These are phyloP conservation scores for Luffia ferchaultella DNA, from an alignment of 2,888 invertebrate genomes.

Conservation along the genomic window DNA sequence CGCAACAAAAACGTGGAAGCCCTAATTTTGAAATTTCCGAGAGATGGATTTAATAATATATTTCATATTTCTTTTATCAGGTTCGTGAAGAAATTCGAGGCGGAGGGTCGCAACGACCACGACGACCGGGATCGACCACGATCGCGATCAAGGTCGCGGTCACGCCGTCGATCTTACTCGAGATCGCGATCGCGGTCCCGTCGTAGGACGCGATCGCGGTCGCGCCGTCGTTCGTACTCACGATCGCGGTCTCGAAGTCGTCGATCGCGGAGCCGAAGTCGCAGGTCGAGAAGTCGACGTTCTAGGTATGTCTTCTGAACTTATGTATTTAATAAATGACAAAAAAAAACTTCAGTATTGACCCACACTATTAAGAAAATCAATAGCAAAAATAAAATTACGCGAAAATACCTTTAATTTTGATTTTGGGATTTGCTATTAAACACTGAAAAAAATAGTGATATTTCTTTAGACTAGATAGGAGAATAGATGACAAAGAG, in stretches of 20 bases:
- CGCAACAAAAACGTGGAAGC: too few species aligned
- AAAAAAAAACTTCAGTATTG: too few species aligned
- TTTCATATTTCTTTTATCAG: constrained; percentile 32
- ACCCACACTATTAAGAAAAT: too few species aligned
- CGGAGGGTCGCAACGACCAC: constrained; percentile 56
- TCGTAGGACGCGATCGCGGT: constrained; percentile 23
- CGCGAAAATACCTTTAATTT: too few species aligned
- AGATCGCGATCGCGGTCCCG: constrained; percentile 33
- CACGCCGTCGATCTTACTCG: constrained; percentile 23
- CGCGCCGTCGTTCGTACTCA: constrained; percentile 21
- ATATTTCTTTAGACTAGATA: too few species aligned
- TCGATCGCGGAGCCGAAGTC: constrained; percentile 26
- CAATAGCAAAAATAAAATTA: too few species aligned
- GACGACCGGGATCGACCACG: constrained; percentile 37
- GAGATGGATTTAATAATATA: neutral
- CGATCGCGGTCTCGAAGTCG: constrained; percentile 19
- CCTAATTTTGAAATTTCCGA: too few species aligned
- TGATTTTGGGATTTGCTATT: too few species aligned
- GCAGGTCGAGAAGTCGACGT: constrained; percentile 7
- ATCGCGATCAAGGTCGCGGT: constrained; percentile 19
- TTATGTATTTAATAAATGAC: too few species aligned
- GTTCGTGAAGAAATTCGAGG: constrained; percentile 68
- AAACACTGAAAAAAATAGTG: too few species aligned
- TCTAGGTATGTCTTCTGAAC: constrained; percentile 11
- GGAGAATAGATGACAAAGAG: too few species aligned